A percentile compares a stretch with the other conserved stretches of the same genome.
phyloP scores from a whole-genome alignment of 2,797 vertebrate species.

The Leuciscus waleckii region DNA sequence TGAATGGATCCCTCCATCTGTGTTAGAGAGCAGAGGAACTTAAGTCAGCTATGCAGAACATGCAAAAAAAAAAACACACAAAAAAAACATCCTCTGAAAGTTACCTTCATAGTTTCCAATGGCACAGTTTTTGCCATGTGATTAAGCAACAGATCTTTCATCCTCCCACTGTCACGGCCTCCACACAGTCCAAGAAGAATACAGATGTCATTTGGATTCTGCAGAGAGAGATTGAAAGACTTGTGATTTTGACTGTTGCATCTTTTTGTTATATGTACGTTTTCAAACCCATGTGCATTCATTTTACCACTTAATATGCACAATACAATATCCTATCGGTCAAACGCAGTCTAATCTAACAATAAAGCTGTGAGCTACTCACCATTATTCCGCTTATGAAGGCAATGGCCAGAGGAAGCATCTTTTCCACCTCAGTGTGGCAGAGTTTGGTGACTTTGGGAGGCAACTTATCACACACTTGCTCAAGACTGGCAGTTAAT shows the following conservation, averaged over 20 bases:
- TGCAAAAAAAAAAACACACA: not conserved
- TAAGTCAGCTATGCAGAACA: not conserved
- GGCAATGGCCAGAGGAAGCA: conserved; percentile 70
- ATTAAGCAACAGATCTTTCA: conserved; percentile 60
- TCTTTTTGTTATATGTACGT: not conserved
- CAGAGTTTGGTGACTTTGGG: conserved; percentile 62
- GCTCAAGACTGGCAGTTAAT: conserved; percentile 65
- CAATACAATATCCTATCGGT: not conserved
- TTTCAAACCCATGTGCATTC: not conserved
- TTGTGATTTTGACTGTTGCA: not conserved
- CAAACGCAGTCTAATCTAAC: not conserved
- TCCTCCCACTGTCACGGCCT: conserved; percentile 48
- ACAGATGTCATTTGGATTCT: conserved; percentile 76
- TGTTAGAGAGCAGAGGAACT: conserved; percentile 8
- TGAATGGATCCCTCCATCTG: conserved; percentile 58
- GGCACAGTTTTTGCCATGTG: conserved; percentile 65
- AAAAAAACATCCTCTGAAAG: not conserved
- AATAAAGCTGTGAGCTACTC: not conserved
- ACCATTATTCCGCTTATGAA: conserved; percentile 70
- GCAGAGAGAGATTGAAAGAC: not conserved
- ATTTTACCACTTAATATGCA: not conserved
- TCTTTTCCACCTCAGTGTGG: conserved; percentile 71
- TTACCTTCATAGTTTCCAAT: conserved; percentile 26
- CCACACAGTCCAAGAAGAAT: conserved; percentile 71
- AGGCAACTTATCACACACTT: conserved; percentile 70